Evolutionary conservation across 2,888 invertebrate genomes (phyloP), one percentile per base, ranked within the genome.

Genomic region (Selenia dentaria): DNA sequence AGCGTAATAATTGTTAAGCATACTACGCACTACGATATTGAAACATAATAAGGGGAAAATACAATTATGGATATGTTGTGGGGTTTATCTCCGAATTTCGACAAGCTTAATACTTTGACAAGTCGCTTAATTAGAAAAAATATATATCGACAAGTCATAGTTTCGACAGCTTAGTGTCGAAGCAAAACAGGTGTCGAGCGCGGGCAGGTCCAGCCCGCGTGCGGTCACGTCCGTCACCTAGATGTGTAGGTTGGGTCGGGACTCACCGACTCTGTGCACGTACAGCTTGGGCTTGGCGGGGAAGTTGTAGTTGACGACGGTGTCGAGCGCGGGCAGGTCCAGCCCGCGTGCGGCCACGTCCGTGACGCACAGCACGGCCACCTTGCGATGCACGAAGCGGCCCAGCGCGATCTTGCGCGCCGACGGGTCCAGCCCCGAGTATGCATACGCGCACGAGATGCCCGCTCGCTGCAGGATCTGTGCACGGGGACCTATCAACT

Each of bases 171-270:
- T n/a, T n/a, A n/a, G n/a, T n/a, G n/a, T n/a, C n/a, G n/a, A n/a
- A n/a, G n/a, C n/a, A n/a, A n/a, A n/a, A n/a, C n/a, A n/a, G 57
- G 95, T 97, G 73, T 99, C 99, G 57, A 99, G 84, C 49, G 96
- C 93, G 0, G 99, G 99, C 66, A 99, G 96, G 79, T 99, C 99
- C 45, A 99, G 95, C 54, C 99, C 99, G 73, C 99, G 92, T 0
- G 99, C 99, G 0, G 99, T 99, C 0, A 99, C 95, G 84, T 99
- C 99, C 0, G 99, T 99, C 0, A 99, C 99, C n/a, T n/a, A n/a
- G n/a, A n/a, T n/a, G n/a, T n/a, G n/a, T n/a, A n/a, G n/a, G n/a
- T n/a, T n/a, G n/a, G 8, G 22, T 22, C 6, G 22, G 2, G 13
- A 62, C 95, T 92, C 72, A 96, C 99, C 99, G 49, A 99, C 99